These are phyloP conservation scores for Anser cygnoides DNA, from an alignment of 2,113 vertebrate species.

Conservation along the genomic window DNA sequence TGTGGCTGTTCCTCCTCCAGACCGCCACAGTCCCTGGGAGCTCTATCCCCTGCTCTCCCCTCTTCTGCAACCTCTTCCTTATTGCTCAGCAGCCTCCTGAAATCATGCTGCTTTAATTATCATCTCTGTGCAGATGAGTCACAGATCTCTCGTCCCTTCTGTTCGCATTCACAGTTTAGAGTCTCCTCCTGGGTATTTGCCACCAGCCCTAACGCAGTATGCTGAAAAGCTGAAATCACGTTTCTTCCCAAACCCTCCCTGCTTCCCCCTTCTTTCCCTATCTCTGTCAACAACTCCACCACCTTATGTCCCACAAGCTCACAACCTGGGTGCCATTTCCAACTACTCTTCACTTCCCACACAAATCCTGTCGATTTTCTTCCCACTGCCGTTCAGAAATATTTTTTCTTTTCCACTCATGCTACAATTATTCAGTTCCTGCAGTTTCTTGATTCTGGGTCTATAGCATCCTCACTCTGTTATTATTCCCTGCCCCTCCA, in stretches of 20 bases:
- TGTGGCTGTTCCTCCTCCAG: not conserved
- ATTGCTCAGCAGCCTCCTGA: constrained; percentile 49
- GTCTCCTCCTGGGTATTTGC: constrained; percentile 63
- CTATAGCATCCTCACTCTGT: not conserved
- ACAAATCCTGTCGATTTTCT: constrained; percentile 57
- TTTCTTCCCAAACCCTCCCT: constrained; percentile 18
- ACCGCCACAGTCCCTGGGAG: not conserved
- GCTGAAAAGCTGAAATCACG: constrained; percentile 35
- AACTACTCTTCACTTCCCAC: constrained; percentile 52
- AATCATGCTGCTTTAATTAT: constrained; percentile 68
- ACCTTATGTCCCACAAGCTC: constrained; percentile 64
- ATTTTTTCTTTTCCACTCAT: not conserved
- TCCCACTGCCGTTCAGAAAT: constrained; percentile 28
- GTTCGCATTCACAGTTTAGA: constrained; percentile 43
- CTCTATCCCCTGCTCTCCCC: not conserved
- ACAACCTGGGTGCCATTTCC: constrained; percentile 62
- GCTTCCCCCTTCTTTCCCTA: not conserved
- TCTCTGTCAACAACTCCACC: constrained; percentile 38
- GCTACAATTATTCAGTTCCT: not conserved
- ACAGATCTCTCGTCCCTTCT: constrained; percentile 63
- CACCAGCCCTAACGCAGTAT: constrained; percentile 22
- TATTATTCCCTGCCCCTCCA: not conserved
- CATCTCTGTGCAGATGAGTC: constrained; percentile 35
- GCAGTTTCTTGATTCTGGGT: not conserved
- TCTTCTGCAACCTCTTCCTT: not conserved